Evolutionary conservation across 2,113 vertebrate species (phyloP), one percentile per base, ranked within the genome.

Genomic region (Alligator sinensis): DNA sequence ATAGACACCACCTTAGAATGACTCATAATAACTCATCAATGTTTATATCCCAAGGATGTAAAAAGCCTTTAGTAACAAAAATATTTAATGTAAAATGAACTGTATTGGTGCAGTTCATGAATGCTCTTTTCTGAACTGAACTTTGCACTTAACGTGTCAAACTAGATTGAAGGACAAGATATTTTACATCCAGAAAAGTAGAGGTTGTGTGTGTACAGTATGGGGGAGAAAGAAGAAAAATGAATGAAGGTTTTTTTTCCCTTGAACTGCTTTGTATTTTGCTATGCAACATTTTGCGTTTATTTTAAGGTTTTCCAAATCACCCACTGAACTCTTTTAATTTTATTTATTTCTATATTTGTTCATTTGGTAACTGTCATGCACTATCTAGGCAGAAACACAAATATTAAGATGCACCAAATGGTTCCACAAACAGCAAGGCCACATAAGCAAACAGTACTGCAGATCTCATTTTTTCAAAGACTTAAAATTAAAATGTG

Each of bases 1-100:
- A 83, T 90, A 95, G 96, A 87, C 70, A 96, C 86, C 90, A 95
- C 84, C 82, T 93, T 47, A 38, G 82, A 89, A 89, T 89, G 94
- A 95, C 84, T 97, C 21, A 59, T 77, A 96, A 87, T 81, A 95
- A 96, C 38, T 75, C 59, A 93, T 1, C 77, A 80, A 92, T 78
- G 30, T 68, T 95, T 59, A 62, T 54, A 86, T 92, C 92, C 59
- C 15, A 80, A 72, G 80, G 83, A 84, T 82, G 90, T 25, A 70
- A 0, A 28, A 88, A 78, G 57, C 72, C 60, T 95, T 78, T 34
- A 55, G 61, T 13, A 47, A 47, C 47, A 47, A 47, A 76, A 59
- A n/a, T 0, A 0, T 87, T 92, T 66, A 86, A 25, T 5, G 84
- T 76, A 91, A 96, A 85, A 24, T 22, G 11, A 92, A 55, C 83